Conservation (phyloP, 2,113 vertebrate genomes). For the Pteronura brasiliensis region DNA sequence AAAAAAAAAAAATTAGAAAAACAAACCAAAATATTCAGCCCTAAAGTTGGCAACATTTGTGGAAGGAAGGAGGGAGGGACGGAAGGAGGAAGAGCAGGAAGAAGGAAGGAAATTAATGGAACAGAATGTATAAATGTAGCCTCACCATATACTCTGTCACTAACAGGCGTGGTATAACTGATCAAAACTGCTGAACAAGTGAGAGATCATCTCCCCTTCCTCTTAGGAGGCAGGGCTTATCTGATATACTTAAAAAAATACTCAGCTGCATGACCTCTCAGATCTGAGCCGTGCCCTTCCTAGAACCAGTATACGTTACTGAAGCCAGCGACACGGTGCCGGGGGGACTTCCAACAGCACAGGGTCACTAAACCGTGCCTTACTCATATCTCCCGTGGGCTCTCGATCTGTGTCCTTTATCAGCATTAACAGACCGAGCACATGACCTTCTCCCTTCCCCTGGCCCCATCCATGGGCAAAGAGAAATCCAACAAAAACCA, state of each 20-base stretch:
- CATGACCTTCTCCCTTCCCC: not conserved
- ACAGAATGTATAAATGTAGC: not conserved
- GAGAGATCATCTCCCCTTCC: not conserved
- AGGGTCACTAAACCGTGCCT: not conserved
- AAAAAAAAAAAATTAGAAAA: not conserved
- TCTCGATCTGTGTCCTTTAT: not conserved
- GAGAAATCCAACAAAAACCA: not conserved
- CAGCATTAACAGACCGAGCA: not conserved
- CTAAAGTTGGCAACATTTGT: not conserved
- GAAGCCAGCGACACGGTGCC: not conserved
- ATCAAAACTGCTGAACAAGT: not conserved
- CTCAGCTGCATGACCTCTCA: not conserved
- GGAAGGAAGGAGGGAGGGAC: not conserved
- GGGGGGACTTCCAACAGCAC: not conserved
- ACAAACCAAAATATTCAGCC: not conserved
- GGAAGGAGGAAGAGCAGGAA: not conserved
- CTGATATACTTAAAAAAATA: not conserved
- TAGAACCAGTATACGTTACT: not conserved
- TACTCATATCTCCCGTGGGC: rapidly evolving
- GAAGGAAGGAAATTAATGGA: not conserved
- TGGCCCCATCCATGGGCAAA: not conserved
- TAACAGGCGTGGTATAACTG: not conserved
- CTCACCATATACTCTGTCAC: not conserved
- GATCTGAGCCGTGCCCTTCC: not conserved
- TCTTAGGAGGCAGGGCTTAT: not conserved